Evolutionary conservation across 2,113 vertebrate genomes (phyloP).

Genomic region (Eclectus roratus): DNA sequence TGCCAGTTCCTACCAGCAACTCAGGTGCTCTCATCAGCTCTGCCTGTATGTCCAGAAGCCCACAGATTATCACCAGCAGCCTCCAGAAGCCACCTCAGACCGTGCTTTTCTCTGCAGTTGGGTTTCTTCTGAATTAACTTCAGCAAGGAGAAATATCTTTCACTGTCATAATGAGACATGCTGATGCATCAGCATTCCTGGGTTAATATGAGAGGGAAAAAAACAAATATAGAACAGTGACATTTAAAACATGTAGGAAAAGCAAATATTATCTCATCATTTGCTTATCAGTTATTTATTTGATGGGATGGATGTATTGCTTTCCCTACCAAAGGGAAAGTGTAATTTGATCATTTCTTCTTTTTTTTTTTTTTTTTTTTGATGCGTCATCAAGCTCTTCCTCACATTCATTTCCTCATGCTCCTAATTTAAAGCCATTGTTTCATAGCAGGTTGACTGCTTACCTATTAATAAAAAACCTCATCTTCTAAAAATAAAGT

Average conservation of each 20-base stretch:
- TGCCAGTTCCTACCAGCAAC: not conserved
- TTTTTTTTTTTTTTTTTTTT: not conserved
- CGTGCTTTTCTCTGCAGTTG: not conserved
- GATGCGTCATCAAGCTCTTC: not conserved
- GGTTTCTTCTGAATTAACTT: slow-evolving; percentile 31
- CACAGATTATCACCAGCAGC: not conserved
- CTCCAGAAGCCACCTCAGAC: not conserved
- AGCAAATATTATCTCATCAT: slow-evolving; percentile 1
- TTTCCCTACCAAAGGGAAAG: not conserved
- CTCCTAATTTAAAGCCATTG: not conserved
- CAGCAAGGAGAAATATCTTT: slow-evolving; percentile 19
- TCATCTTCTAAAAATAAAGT: not conserved
- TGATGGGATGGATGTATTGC: not conserved
- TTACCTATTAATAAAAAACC: not conserved
- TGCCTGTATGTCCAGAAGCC: not conserved
- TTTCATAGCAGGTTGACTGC: not conserved
- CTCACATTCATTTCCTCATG: not conserved
- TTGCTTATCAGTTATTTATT: not conserved
- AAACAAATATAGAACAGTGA: not conserved
- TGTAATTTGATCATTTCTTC: not conserved
- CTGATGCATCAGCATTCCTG: slow-evolving; percentile 30
- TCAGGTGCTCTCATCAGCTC: slow-evolving; percentile 35
- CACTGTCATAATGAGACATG: not conserved
- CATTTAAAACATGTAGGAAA: slow-evolving; percentile 29
- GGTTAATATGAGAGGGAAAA: not conserved